Evolutionary conservation across 2,888 invertebrate species (phyloP).

Genomic region (Tetranychus truncatus): DNA sequence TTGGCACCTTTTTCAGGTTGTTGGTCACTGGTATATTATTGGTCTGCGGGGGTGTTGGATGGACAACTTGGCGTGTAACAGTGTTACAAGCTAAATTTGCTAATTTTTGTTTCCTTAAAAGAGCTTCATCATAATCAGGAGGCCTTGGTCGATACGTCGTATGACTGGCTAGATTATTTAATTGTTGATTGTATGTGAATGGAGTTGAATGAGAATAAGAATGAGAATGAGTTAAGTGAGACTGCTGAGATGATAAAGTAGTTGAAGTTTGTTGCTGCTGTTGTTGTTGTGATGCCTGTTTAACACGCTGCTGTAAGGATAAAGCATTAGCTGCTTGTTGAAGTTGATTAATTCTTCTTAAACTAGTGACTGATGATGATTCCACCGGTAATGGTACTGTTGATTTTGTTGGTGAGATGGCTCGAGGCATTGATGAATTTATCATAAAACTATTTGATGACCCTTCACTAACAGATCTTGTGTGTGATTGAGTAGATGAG

Average conservation of each 20-base stretch:
- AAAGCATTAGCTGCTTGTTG: conserved; percentile 14
- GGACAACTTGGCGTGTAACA: neutral
- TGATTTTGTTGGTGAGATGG: neutral
- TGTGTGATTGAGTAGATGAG: conserved; percentile 4
- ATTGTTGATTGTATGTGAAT: neutral
- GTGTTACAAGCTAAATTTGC: conserved; percentile 9
- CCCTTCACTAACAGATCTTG: neutral
- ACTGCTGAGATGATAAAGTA: neutral
- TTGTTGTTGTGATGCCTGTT: neutral
- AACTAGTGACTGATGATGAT: conserved; percentile 19
- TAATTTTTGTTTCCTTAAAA: conserved; percentile 7
- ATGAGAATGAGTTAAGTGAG: neutral
- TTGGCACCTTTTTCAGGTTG: conserved; percentile 7
- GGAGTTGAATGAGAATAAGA: conserved; percentile 6
- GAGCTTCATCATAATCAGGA: conserved; percentile 13
- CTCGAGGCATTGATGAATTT: neutral
- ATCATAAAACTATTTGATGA: neutral
- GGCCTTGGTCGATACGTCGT: neutral
- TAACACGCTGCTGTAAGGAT: neutral
- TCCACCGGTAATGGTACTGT: conserved; percentile 16
- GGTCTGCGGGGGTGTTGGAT: neutral
- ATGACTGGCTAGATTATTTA: conserved; percentile 2
- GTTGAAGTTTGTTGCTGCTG: neutral
- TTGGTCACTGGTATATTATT: conserved; percentile 2
- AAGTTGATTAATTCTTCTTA: conserved; percentile 20